These are phyloP conservation scores for Sphaeramia orbicularis DNA, from an alignment of 2,797 vertebrate genomes.

Conservation along the genomic window DNA sequence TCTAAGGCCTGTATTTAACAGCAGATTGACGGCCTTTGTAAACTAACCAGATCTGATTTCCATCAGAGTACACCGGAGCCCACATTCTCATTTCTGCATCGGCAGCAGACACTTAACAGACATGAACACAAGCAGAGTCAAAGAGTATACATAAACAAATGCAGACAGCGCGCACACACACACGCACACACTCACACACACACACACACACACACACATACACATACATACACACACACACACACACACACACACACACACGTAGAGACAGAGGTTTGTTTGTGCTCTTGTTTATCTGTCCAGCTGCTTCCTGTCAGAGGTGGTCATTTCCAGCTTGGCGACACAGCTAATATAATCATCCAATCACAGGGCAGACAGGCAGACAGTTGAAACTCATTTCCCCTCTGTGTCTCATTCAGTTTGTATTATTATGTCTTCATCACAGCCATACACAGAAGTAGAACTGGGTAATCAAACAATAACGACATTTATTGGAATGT, in stretches of 20 bases:
- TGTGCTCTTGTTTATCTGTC: constrained; percentile 55
- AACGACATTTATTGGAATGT: too few relatives aligned
- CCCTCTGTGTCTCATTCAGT: constrained; percentile 35
- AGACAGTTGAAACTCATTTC: constrained; percentile 58
- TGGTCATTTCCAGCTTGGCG: constrained; percentile 68
- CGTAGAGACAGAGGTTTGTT: constrained; percentile 27
- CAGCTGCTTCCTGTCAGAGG: constrained; percentile 67
- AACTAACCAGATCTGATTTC: constrained; percentile 29
- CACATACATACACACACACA: too few relatives aligned
- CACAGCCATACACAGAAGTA: neutral
- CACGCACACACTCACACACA: too few relatives aligned
- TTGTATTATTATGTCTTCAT: constrained; percentile 35
- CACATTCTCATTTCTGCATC: constrained; percentile 30
- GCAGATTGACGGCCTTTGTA: constrained; percentile 7
- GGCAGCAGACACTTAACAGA: constrained; percentile 14
- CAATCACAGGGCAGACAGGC: constrained; percentile 54
- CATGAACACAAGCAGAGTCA: constrained; percentile 27
- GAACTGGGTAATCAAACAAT: too few relatives aligned
- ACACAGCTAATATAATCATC: constrained; percentile 69
- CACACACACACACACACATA: too few relatives aligned
- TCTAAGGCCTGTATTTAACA: constrained; percentile 4
- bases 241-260: too few relatives aligned
- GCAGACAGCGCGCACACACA: constrained; percentile 11
- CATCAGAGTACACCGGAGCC: constrained; percentile 2
- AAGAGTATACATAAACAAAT: constrained; percentile 23